A percentile compares a stretch with the other conserved stretches of the same genome.
These are phyloP conservation scores for Forbesichthys agassizii DNA, from an alignment of 2,113 vertebrate species.

Conservation along the genomic window DNA sequence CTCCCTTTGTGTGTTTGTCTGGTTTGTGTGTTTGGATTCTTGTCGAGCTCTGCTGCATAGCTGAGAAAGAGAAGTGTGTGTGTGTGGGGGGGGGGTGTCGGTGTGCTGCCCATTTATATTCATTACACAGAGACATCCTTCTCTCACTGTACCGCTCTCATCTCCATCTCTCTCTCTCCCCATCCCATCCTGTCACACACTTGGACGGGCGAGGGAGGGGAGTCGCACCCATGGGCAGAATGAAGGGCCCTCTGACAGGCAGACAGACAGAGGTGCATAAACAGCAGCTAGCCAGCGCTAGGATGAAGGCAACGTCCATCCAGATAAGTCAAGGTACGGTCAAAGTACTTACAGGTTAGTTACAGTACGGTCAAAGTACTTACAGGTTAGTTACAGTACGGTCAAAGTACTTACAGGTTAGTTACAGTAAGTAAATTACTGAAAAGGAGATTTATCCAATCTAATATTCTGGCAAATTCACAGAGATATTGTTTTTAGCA, in stretches of 20 bases:
- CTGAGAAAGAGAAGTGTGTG: slow-evolving; percentile 44
- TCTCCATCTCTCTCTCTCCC: slow-evolving; percentile 37
- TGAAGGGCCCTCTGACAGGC: slow-evolving; percentile 19
- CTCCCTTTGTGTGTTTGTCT: background rate
- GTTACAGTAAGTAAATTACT: no score
- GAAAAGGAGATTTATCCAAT: no score
- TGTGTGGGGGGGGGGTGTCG: slow-evolving; percentile 34
- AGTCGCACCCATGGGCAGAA: slow-evolving; percentile 39
- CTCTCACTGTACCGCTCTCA: slow-evolving; percentile 62
- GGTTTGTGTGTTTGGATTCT: slow-evolving; percentile 15
- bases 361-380: no score
- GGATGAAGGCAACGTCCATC: no score
- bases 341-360: no score
- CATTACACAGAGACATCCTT: slow-evolving; percentile 66
- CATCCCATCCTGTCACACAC: slow-evolving; percentile 43
- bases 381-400: no score
- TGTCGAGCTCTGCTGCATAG: slow-evolving; percentile 25
- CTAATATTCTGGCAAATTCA: no score
- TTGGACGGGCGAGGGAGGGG: slow-evolving; percentile 43
- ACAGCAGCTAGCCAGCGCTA: no score
- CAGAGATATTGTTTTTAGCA: no score
- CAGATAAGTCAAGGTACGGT: no score
- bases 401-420: no score
- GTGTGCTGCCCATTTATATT: slow-evolving; percentile 71
- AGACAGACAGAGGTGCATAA: slow-evolving; percentile 35